Evolutionary conservation across 2,888 invertebrate genomes (phyloP), one percentile per base, ranked within the genome.

Genomic region (Drosophila yooni): DNA sequence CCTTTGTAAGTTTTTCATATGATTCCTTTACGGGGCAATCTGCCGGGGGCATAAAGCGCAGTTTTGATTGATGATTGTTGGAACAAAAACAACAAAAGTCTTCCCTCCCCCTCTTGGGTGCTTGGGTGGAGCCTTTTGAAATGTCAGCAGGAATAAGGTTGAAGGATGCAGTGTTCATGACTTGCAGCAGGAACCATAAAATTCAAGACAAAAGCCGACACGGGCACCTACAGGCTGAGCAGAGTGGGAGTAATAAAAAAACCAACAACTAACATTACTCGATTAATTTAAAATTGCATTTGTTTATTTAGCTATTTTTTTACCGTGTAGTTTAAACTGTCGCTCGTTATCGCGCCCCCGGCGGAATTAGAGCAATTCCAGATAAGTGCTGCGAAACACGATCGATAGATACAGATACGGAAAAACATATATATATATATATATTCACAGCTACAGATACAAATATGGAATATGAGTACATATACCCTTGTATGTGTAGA

Each of bases 361-460:
- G 27, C 25, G 90, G 88, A 62, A 70, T 86, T 88, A 76, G 63
- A 75, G 75, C 81, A 82, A 81, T 87, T 91, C 43, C 36, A 82
- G 87, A 88, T 91, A 88, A 91, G 79, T 78, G 89, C 64, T 58
- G 25, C 56, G 48, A 51, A 80, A 46, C 64, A 66, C 79, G 61
- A 77, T 89, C 83, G 83, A 83, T 83, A 80, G 58, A 65, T 60
- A 57, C 48, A 76, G 50, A 63, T 76, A 75, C 51, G 50, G 21
- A 21, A 21, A 21, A 21, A 21, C 21, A 21, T 21, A 21, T 21
- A 21, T 21, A 21, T 21, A 21, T 21, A 21, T 21, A 21, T 46
- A 59, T 38, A 54, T n/a, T 7, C 11, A 40, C 53, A 77, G 56
- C 51, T 63, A 62, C 53, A 54, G 56, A 72, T 81, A 46, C 27